Percentiles rank a stretch among this genome's conserved stretches.
Evolutionary conservation across 2,113 vertebrate species (phyloP).

Genomic region (Equus quagga): DNA sequence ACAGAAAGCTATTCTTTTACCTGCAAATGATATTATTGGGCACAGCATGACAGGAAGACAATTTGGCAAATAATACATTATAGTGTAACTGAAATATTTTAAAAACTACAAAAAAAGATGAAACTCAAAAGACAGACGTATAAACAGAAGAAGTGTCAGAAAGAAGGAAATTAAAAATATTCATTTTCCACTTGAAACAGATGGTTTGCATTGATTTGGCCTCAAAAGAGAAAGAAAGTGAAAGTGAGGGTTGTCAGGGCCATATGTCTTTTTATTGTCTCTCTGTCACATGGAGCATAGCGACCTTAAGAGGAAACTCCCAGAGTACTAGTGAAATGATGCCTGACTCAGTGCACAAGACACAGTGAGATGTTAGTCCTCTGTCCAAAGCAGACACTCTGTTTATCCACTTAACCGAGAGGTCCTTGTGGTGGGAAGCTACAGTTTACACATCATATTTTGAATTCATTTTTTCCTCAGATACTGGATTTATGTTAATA

Average conservation of each 20-base stretch:
- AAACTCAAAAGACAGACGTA: slow-evolving; percentile 34
- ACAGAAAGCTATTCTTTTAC: background rate
- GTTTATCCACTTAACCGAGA: background rate
- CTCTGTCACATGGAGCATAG: background rate
- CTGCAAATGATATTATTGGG: background rate
- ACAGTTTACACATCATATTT: background rate
- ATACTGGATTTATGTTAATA: background rate
- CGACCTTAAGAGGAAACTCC: background rate
- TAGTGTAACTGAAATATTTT: background rate
- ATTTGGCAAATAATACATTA: background rate
- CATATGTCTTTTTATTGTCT: slow-evolving; percentile 25
- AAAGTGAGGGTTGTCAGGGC: background rate
- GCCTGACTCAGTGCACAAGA: background rate
- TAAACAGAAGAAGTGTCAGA: slow-evolving; percentile 27
- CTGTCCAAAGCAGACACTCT: background rate
- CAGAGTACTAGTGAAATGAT: background rate
- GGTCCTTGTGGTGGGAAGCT: background rate
- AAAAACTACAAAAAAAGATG: background rate
- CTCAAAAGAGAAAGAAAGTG: slow-evolving; percentile 47
- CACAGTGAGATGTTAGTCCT: background rate
- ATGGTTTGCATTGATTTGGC: slow-evolving; percentile 16
- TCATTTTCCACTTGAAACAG: slow-evolving; percentile 20
- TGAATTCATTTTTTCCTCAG: background rate
- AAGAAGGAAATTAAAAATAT: slow-evolving; percentile 38
- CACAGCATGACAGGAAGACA: background rate